These are phyloP conservation scores for Limnephilus marmoratus DNA, from an alignment of 2,888 invertebrate species.

Conservation along the genomic window DNA sequence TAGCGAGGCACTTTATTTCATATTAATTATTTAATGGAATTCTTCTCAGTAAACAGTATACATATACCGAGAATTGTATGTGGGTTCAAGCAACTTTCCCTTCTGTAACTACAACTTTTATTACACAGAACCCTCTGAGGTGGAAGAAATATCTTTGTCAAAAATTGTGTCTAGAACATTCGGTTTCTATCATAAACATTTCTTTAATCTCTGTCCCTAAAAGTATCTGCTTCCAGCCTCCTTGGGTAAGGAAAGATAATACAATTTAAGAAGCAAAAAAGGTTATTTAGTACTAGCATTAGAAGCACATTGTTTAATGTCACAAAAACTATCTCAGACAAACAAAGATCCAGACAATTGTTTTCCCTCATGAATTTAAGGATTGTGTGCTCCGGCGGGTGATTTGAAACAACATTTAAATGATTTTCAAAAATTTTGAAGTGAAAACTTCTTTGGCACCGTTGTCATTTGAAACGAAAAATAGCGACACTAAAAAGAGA, in stretches of 20 bases:
- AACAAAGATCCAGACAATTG: not conserved
- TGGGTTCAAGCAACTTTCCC: not conserved
- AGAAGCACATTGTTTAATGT: not conserved
- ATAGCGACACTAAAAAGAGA: no score
- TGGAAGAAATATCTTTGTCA: not conserved
- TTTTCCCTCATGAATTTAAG: not conserved
- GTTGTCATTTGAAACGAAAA: no score
- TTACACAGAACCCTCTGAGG: not conserved
- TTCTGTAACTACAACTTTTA: not conserved
- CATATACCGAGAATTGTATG: not conserved
- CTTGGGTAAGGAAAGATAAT: not conserved
- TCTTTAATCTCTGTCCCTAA: not conserved
- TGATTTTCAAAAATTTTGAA: no score
- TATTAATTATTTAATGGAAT: not conserved
- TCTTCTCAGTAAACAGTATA: not conserved
- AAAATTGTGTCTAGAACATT: not conserved
- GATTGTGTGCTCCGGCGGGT: not conserved
- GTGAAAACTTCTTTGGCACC: no score
- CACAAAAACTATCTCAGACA: not conserved
- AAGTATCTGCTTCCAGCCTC: not conserved
- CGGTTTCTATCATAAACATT: not conserved
- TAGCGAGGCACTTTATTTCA: not conserved
- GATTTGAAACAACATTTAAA: not conserved
- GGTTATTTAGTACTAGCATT: not conserved
- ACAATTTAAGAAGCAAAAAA: not conserved